Conservation (phyloP, 2,113 vertebrate species). For the Oreochromis niloticus region DNA sequence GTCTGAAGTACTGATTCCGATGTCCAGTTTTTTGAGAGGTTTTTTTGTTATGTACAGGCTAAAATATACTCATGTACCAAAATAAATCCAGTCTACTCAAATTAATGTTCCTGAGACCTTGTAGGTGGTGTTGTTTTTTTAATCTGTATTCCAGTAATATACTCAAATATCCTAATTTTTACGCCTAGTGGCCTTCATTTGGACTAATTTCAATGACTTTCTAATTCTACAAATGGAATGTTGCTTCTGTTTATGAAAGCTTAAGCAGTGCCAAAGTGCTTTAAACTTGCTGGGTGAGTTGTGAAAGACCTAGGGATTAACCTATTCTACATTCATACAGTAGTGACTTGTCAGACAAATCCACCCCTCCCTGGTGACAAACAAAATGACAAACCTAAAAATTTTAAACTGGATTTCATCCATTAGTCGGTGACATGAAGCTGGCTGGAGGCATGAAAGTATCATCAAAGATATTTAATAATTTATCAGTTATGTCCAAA, state of each 20-base stretch:
- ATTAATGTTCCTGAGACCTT: not conserved
- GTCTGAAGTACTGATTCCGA: not conserved
- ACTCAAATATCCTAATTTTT: not conserved
- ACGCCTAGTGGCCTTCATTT: not conserved
- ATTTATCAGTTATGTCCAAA: not conserved
- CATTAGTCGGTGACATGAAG: not conserved
- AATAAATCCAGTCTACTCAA: too few relatives aligned
- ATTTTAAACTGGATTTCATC: not conserved
- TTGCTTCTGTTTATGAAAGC: not conserved
- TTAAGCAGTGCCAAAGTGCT: not conserved
- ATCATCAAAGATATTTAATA: not conserved
- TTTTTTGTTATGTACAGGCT: not conserved
- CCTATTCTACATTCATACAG: not conserved
- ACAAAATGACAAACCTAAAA: not conserved
- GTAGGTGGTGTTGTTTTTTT: not conserved
- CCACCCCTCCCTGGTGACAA: not conserved
- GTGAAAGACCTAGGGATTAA: not conserved
- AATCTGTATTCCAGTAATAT: not conserved
- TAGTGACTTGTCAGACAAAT: not conserved
- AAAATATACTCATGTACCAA: not conserved
- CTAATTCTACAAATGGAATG: accelerated
- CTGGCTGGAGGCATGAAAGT: not conserved
- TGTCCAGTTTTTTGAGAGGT: not conserved
- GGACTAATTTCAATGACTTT: not conserved
- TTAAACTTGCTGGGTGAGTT: not conserved